phyloP scores from a whole-genome alignment of 2,888 invertebrate genomes.

The Ormyrus rosae region DNA sequence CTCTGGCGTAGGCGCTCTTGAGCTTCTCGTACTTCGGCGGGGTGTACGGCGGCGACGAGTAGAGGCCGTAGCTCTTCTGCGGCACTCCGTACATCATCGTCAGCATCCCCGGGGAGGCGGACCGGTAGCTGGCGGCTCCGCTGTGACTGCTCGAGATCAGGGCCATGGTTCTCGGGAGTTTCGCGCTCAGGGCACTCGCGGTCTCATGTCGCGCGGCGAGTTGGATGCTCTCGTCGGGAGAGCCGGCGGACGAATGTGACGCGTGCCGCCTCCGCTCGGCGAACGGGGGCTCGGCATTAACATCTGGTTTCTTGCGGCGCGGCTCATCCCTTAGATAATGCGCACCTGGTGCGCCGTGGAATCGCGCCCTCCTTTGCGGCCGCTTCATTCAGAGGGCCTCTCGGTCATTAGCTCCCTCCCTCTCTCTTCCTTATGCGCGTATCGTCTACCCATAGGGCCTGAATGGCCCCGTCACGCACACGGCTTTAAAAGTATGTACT shows the following conservation, averaged over 20 bases:
- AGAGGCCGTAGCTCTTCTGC: conserved; percentile 43
- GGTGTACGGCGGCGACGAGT: conserved; percentile 54
- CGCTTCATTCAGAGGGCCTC: conserved; percentile 39
- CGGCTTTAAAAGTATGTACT: conserved; percentile 38
- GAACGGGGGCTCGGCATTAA: conserved; percentile 61
- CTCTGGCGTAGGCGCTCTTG: conserved; percentile 57
- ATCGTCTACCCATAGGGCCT: not conserved
- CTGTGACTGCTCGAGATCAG: conserved; percentile 69
- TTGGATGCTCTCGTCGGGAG: conserved; percentile 37
- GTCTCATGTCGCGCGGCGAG: not conserved
- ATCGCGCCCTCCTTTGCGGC: conserved; percentile 59
- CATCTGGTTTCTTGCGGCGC: conserved; percentile 70
- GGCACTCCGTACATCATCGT: conserved; percentile 60
- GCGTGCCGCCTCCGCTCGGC: conserved; percentile 37
- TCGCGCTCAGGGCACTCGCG: not conserved
- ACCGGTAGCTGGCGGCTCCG: conserved; percentile 60
- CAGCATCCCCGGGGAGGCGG: conserved; percentile 66
- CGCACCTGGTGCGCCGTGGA: conserved; percentile 67
- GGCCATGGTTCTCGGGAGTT: conserved; percentile 63
- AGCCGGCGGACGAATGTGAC: conserved; percentile 27
- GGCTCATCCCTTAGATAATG: conserved; percentile 71
- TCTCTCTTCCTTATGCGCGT: not conserved
- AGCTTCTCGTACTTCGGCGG: conserved; percentile 55
- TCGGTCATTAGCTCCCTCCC: conserved; percentile 8
- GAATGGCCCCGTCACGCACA: not conserved